Base-by-base conservation (phyloP, 2,113 vertebrate species). In the Cacatua alba region DNA sequence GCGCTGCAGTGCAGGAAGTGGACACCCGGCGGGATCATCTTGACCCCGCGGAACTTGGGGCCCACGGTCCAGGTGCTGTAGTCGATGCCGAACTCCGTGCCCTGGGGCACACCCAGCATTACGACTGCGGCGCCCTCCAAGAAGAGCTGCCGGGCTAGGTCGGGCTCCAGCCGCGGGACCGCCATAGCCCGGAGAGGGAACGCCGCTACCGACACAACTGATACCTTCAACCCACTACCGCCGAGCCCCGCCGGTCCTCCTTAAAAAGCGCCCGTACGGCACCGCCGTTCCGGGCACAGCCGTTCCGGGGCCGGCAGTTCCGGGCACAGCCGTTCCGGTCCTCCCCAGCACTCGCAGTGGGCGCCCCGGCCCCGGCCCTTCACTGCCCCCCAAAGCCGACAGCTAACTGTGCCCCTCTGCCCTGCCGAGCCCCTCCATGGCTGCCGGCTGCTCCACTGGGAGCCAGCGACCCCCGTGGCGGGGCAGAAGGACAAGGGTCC, bases 21-120 rank as follows among this genome's bases (percentile, higher is more conserved):
- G 29, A 99, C 94, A 13, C 99, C 99, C 3, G 99, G 99, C 1
- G 99, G 99, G 62, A 99, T 98, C 99, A 99, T 99, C 98, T 99
- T 99, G 51, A 99, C 98, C 1, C 99, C 99, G 41, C 98, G 98
- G 96, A 99, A 99, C 39, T 98, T 98, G 37, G 99, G 99, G 8
- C 99, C 99, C 76, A 99, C 98, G 60, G 98, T 97, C 99, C 99
- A 99, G 33, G 96, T 98, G 96, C 99, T 99, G 90, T 98, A 99
- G 92, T 99, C 99, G 46, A 99, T 99, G 48, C 99, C 99, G 87
- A 99, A 98, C 96, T 99, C 99, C 25, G 99, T 99, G 37, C 99
- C 99, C 88, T 97, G 98, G 37, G 99, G 99, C 44, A 99, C 98
- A 7, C 98, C 99, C 53, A 99, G 95, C 82, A 99, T 96, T 37